Evolutionary conservation across 2,113 vertebrate species (phyloP).

Genomic region (Gavialis gangeticus): DNA sequence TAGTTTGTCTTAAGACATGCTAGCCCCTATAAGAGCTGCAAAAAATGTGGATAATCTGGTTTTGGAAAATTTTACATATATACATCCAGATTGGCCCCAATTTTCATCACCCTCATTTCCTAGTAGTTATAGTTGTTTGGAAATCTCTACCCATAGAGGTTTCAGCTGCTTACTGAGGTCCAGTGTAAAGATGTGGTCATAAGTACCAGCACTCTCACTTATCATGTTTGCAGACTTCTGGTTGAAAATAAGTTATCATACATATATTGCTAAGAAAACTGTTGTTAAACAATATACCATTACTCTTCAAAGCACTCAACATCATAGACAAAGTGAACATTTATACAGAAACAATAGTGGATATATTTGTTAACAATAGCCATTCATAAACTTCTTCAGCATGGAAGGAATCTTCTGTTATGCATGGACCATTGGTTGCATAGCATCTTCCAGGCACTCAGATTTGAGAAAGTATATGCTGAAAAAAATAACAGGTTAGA

Average conservation of each 20-base stretch:
- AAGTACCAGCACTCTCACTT: background rate
- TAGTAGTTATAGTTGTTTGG: background rate
- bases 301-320: conserved; percentile 66
- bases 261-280: conserved; percentile 21
- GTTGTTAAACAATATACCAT: conserved; percentile 20
- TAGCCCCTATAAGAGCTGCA: background rate
- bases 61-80: background rate
- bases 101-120: conserved; percentile 21
- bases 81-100: background rate
- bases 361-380: conserved; percentile 69
- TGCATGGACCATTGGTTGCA: conserved; percentile 77
- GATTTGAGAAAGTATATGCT: conserved; percentile 79
- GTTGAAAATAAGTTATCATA: conserved; percentile 11
- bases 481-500: conserved; percentile 77
- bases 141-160: background rate
- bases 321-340: conserved; percentile 53
- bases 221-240: background rate
- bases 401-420: conserved; percentile 75
- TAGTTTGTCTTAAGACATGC: background rate
- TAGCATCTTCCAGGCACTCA: conserved; percentile 77
- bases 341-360: conserved; percentile 62
- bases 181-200: background rate
- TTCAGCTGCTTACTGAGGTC: background rate
- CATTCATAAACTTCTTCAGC: conserved; percentile 70
- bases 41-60: background rate